Evolutionary conservation across 2,113 vertebrate genomes (phyloP).

Genomic region (Mesoclemmys tuberculata): DNA sequence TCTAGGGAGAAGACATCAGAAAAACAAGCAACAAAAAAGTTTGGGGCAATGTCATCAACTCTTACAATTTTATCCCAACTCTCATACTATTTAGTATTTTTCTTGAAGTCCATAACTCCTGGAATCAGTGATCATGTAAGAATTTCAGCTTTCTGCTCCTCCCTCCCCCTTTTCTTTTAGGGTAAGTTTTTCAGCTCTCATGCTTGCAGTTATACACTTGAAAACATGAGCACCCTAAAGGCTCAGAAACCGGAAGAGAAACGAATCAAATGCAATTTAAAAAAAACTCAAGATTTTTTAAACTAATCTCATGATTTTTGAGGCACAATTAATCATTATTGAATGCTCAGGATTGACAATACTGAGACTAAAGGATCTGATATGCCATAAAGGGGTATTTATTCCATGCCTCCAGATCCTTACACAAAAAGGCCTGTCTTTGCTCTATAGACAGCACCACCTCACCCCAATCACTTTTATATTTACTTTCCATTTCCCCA

Average conservation of each 20-base stretch:
- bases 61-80: background rate
- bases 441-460: background rate
- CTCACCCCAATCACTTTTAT: accelerated
- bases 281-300: background rate
- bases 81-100: background rate
- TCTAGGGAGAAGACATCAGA: background rate
- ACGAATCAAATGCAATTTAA: background rate
- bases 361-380: background rate
- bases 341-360: background rate
- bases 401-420: background rate
- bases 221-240: too few species aligned
- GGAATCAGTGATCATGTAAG: background rate
- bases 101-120: background rate
- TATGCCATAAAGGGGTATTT: background rate
- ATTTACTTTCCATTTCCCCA: background rate
- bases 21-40: background rate
- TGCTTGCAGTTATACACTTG: too few species aligned
- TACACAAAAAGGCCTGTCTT: accelerated
- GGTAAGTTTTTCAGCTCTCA: too few species aligned
- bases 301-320: too few species aligned
- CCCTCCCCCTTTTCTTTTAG: too few species aligned
- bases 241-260: too few species aligned
- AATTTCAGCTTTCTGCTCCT: background rate
- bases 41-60: background rate
- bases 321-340: too few species aligned